These are phyloP conservation scores for Aromia moschata DNA, from an alignment of 2,888 invertebrate genomes.

Conservation along the genomic window DNA sequence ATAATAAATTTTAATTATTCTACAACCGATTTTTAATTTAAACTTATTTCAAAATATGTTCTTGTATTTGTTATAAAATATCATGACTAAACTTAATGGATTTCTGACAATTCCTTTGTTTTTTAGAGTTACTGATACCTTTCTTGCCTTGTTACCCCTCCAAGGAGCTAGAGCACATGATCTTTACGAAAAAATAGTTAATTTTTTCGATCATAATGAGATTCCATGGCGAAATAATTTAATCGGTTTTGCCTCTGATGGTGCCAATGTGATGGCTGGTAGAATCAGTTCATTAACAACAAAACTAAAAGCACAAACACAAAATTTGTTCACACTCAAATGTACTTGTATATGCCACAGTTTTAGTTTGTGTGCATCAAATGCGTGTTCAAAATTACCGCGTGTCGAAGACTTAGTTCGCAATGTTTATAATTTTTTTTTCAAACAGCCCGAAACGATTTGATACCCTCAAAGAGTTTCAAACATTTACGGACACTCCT, in stretches of 20 bases:
- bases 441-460: slow-evolving; percentile 27
- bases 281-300: slow-evolving; percentile 4
- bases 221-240: slow-evolving; percentile 16
- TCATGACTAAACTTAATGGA: no score
- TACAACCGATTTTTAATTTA: no score
- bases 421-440: slow-evolving; percentile 27
- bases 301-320: slow-evolving; percentile 7
- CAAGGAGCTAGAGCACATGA: not conserved
- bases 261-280: slow-evolving; percentile 21
- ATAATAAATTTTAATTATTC: no score
- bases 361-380: slow-evolving; percentile 39
- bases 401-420: slow-evolving; percentile 20
- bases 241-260: slow-evolving; percentile 29
- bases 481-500: slow-evolving; percentile 27
- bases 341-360: slow-evolving; percentile 33
- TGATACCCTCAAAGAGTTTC: slow-evolving; percentile 24
- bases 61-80: no score
- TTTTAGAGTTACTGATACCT: slow-evolving; percentile 7
- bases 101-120: no score
- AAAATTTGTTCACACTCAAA: slow-evolving; percentile 17
- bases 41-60: no score
- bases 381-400: slow-evolving; percentile 30
- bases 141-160: slow-evolving; percentile 3
- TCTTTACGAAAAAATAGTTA: not conserved
- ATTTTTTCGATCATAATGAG: slow-evolving; percentile 2